phyloP scores from a whole-genome alignment of 2,888 invertebrate species.

The Halictus quadricinctus region DNA sequence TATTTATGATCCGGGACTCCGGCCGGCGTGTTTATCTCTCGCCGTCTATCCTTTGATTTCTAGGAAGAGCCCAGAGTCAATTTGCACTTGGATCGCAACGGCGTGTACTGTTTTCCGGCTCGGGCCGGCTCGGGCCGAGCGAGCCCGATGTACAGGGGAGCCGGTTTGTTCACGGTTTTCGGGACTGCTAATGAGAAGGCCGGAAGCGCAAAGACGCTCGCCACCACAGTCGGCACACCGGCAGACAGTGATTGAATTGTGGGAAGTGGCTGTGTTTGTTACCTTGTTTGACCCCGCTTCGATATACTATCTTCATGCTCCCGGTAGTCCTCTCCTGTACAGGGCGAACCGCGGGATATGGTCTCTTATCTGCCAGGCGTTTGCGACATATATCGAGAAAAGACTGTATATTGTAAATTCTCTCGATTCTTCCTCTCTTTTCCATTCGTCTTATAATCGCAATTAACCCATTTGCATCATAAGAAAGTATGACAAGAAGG shows the following conservation, averaged over 20 bases:
- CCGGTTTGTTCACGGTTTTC: neutral
- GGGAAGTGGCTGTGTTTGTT: neutral
- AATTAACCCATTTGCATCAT: no score
- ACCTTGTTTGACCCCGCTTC: neutral
- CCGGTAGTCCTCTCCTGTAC: no score
- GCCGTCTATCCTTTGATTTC: slow-evolving; percentile 38
- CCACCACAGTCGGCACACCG: neutral
- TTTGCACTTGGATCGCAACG: neutral
- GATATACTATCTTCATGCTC: neutral
- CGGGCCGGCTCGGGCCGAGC: neutral
- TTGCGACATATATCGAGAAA: no score
- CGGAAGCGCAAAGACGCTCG: slow-evolving; percentile 13
- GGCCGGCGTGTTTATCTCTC: slow-evolving; percentile 38
- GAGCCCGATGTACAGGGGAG: no score
- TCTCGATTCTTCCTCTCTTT: no score
- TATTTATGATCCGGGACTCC: slow-evolving; percentile 38
- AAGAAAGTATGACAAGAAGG: no score
- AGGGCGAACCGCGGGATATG: no score
- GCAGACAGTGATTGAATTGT: slow-evolving; percentile 11
- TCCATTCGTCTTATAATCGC: no score
- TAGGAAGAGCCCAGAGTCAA: neutral
- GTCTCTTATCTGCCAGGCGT: no score
- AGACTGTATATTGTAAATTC: no score
- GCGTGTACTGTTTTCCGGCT: neutral
- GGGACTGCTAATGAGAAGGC: neutral